Percentiles rank a stretch among this genome's conserved stretches.
These are phyloP conservation scores for Zeugodacus cucurbitae DNA, from an alignment of 1,140 invertebrate species.

Conservation along the genomic window DNA sequence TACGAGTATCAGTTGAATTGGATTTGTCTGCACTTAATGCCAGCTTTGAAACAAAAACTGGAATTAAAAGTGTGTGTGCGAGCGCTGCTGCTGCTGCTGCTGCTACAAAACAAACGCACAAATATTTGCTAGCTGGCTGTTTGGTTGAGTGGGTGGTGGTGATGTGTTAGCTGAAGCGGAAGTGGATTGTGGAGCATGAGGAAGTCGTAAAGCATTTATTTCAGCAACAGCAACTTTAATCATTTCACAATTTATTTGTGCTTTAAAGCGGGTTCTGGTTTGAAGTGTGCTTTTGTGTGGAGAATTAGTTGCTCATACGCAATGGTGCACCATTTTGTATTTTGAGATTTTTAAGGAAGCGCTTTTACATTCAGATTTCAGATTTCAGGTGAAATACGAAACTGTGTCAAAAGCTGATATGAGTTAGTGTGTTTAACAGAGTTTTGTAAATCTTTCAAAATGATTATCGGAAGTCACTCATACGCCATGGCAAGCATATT, in stretches of 20 bases:
- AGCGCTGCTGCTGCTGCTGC: too few species aligned
- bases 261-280: neutral
- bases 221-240: neutral
- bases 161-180: neutral
- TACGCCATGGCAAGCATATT: neutral
- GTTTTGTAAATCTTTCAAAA: too few species aligned
- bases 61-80: neutral
- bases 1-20: conserved; percentile 17
- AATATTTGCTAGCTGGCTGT: neutral
- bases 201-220: neutral
- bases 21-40: conserved; percentile 27
- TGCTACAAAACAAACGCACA: neutral
- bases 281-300: neutral
- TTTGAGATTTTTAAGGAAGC: too few species aligned
- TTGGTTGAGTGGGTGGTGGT: neutral
- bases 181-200: neutral
- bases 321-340: neutral
- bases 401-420: too few species aligned
- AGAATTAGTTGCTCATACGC: neutral
- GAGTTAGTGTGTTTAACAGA: too few species aligned
- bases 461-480: neutral
- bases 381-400: too few species aligned
- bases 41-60: conserved; percentile 11
- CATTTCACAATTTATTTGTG: neutral
- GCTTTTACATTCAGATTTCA: too few species aligned